A percentile compares a stretch with the other conserved stretches of the same genome.
Conservation (phyloP, 1,140 invertebrate genomes). For the Tetramorium simillimum region DNA sequence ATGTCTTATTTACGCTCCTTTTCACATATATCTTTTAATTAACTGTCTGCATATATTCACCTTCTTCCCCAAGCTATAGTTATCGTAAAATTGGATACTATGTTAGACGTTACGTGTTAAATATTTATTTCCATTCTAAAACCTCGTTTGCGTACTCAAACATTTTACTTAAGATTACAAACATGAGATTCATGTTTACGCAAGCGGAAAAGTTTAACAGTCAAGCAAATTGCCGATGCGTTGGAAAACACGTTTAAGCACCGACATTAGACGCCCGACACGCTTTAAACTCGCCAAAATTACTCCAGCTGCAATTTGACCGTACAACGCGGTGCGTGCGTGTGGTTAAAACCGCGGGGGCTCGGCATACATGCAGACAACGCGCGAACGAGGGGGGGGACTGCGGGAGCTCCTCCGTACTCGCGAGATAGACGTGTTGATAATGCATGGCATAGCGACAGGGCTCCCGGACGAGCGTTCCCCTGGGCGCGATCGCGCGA, state of each 20-base stretch:
- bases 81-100: not conserved
- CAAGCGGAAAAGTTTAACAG: not conserved
- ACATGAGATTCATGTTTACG: not conserved
- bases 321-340: not conserved
- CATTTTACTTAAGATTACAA: not conserved
- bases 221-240: not conserved
- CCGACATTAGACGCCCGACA: not conserved
- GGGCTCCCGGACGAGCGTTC: no score
- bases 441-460: not conserved
- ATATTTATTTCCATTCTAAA: not conserved
- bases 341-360: not conserved
- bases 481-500: no score
- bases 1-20: not conserved
- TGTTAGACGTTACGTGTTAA: not conserved
- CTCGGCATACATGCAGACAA: not conserved
- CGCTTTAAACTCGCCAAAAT: not conserved
- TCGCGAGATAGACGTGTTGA: constrained; percentile 1
- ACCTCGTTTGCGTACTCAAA: not conserved
- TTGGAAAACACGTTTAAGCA: not conserved
- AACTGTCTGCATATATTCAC: not conserved
- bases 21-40: not conserved
- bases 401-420: no score
- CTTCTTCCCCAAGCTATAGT: not conserved
- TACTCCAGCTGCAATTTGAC: not conserved
- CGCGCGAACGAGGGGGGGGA: not conserved